Evolutionary conservation across 2,797 vertebrate species (phyloP).

Genomic region (Lepus townsendii): DNA sequence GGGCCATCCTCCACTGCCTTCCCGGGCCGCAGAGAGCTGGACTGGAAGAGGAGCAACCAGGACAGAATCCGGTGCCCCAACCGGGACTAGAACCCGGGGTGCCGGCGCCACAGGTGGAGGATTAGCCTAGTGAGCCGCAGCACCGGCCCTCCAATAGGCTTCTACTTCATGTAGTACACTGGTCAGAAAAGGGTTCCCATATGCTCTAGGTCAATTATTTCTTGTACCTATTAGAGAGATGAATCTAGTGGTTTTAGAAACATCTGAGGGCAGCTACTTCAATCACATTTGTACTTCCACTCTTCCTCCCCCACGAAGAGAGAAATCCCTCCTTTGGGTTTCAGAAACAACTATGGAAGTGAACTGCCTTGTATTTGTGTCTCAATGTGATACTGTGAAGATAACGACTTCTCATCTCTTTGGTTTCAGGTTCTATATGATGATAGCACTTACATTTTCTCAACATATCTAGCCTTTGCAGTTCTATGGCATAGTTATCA

Average conservation of each 20-base stretch:
- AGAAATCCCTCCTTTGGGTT: background rate
- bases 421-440: slow-evolving; percentile 20
- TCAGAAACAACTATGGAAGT: background rate
- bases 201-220: background rate
- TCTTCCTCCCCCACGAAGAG: background rate
- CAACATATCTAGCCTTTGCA: background rate
- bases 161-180: background rate
- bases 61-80: no score
- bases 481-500: background rate
- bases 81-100: no score
- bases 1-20: no score
- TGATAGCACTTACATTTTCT: background rate
- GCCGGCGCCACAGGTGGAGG: no score
- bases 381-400: background rate
- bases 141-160: background rate
- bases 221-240: background rate
- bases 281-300: background rate
- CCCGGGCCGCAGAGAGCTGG: no score
- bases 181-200: background rate
- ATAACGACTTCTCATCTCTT: background rate
- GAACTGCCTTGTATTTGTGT: background rate
- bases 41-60: no score
- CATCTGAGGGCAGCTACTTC: background rate
- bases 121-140: no score
- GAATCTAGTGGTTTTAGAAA: background rate